These are phyloP conservation scores for Drosophila mayaguana DNA, from an alignment of 2,888 invertebrate species.

Conservation along the genomic window DNA sequence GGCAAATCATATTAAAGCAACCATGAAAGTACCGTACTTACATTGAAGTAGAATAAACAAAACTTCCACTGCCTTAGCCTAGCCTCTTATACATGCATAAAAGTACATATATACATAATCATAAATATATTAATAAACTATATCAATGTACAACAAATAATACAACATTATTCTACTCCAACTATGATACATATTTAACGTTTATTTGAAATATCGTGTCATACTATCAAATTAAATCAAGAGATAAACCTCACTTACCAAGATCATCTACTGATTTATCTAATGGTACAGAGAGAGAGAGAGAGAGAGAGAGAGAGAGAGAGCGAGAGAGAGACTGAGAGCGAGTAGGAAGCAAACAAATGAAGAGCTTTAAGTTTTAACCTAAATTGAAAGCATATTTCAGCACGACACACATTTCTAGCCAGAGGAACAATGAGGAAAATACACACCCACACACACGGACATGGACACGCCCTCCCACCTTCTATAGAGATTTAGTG, in stretches of 20 bases:
- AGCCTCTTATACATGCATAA: too few species aligned
- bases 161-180: not conserved
- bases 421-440: constrained; percentile 33
- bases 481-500: constrained; percentile 33
- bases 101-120: too few species aligned
- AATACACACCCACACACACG: constrained; percentile 25
- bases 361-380: constrained; percentile 69
- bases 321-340: constrained; percentile 1
- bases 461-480: constrained; percentile 12
- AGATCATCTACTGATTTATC: constrained; percentile 15
- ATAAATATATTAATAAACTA: too few species aligned
- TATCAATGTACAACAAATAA: too few species aligned
- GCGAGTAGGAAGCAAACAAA: too few species aligned
- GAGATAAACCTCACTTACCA: constrained; percentile 20
- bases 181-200: not conserved
- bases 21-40: too few species aligned
- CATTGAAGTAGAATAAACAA: too few species aligned
- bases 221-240: constrained; percentile 16
- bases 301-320: constrained; percentile 7
- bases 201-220: not conserved
- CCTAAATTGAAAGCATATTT: constrained; percentile 65
- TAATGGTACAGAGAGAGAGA: constrained; percentile 15
- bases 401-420: constrained; percentile 70
- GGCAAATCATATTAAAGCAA: constrained; percentile 9
- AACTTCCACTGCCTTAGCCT: too few species aligned